phyloP scores from a whole-genome alignment of 2,888 invertebrate species.

The Ashinkailepas kermadecensis region DNA sequence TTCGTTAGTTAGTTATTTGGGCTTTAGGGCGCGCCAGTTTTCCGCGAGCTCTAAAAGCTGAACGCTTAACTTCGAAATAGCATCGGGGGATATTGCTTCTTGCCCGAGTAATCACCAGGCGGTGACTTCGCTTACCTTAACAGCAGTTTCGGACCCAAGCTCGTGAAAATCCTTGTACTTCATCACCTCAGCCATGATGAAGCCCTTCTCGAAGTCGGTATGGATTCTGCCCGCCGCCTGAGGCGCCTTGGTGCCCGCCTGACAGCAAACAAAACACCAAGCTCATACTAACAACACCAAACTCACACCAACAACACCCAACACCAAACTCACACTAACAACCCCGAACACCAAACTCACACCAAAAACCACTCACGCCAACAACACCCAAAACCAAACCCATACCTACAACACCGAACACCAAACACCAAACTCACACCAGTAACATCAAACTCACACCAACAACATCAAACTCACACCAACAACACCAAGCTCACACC shows the following conservation, averaged over 20 bases:
- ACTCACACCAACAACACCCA: not conserved
- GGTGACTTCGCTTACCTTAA: conserved; percentile 59
- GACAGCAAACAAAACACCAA: conserved; percentile 37
- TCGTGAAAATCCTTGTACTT: conserved; percentile 95
- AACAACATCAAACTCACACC: not conserved
- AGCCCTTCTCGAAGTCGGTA: conserved; percentile 99
- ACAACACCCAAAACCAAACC: not conserved
- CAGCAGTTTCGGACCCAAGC: conserved; percentile 84
- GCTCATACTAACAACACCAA: not conserved
- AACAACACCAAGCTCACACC: not conserved
- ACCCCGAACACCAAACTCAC: too few relatives aligned
- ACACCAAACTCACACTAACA: too few relatives aligned
- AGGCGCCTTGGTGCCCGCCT: conserved; percentile 97
- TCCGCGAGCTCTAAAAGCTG: too few relatives aligned
- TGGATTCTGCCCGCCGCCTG: conserved; percentile 98
- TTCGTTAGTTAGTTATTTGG: too few relatives aligned
- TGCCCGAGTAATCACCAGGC: too few relatives aligned
- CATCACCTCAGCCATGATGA: conserved; percentile 99
- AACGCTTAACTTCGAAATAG: too few relatives aligned
- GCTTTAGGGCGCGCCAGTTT: too few relatives aligned
- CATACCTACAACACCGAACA: not conserved
- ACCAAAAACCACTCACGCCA: too few relatives aligned
- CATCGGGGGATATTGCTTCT: too few relatives aligned
- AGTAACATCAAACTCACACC: not conserved
- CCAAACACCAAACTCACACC: not conserved